Evolutionary conservation across 2,113 vertebrate species (phyloP), one percentile per base, ranked within the genome.

Genomic region (Sander vitreus): DNA sequence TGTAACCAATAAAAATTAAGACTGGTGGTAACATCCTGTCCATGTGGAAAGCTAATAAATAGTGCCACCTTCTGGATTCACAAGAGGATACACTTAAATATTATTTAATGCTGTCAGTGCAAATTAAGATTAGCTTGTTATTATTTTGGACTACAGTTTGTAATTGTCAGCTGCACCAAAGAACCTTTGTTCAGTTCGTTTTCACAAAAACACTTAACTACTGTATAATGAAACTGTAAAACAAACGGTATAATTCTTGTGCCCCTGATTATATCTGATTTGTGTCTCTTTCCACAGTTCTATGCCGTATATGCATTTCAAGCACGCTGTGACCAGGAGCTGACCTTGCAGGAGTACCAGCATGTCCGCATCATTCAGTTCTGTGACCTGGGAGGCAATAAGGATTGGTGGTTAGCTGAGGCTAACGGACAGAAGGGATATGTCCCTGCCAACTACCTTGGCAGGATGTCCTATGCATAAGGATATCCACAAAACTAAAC

Each of bases 371-470:
- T 99, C 84, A 94, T 99, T 51, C 66, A 93, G 59, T 98, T 99
- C 92, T 97, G 95, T 4, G 98, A 99, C 92, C 90, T 97, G 59
- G 97, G 97, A 60, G 98, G 98, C 51, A 99, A 99, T 80, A 97
- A 96, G 80, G 97, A 99, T 62, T 99, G 98, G 98, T 99, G 98
- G 98, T 85, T 99, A 58, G 98, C 97, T 0, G 98, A 99, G 93
- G 95, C 95, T 3, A 95, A 97, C 18, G 98, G 98, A 51, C 97
- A 97, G 82, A 97, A 84, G 80, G 98, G 98, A 47, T 99, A 99
- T 0, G 97, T 99, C 12, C 98, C 98, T 0, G 98, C 98, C 67
- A 99, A 97, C 95, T 98, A 98, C 84, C 96, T 99, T 0, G 96
- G 98, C 67, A 99, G 95, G 94, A 99, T 99, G 98, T 98, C 97